Evolutionary conservation across 2,113 vertebrate species (phyloP), one percentile per base, ranked within the genome.

Genomic region (Clarias gariepinus): DNA sequence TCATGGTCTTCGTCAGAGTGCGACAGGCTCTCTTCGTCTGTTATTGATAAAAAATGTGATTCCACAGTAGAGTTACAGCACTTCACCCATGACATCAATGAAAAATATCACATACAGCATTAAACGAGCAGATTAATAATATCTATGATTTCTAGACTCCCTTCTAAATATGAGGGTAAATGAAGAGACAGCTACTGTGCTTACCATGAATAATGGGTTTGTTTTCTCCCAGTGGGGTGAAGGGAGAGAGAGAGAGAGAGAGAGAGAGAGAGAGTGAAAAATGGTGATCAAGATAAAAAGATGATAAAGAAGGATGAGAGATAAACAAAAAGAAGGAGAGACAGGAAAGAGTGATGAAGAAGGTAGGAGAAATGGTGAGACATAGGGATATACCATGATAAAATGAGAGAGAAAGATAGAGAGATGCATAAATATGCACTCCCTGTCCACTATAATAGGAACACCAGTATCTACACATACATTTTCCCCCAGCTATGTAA

Each of bases 201-300:
- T 55, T n/a, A 57, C 52, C 74, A 55, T 78, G 47, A 57, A 78
- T 55, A 78, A 78, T 55, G 15, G 41, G 74, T 78, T 78, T 78
- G 55, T 78, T 55, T 55, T 77, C 74, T 77, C 74, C 53, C 52
- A 55, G 74, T 18, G 52, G 7, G 33, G 9, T 19, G 23, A 10
- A 52, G 36, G 25, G 36, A 41, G 21, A 74, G 36, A 76, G 13
- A 52, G 73, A 55, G 74, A 47, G 71, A 47, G 21, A 23, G 33
- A 25, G 36, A 74, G 36, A 47, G 69, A 73, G 69, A 41, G 69
- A 73, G 16, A 21, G n/a, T n/a, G 69, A 41, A 3, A 9, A 28
- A 64, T n/a, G 64, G 13, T 30, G 13, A 68, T 30, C 0, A 1
- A 30, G 13, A 30, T 16, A 71, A 30, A 30, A n/a, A 30, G 3